These are phyloP conservation scores for Pyralis farinalis DNA, from an alignment of 2,888 invertebrate genomes.

Conservation along the genomic window DNA sequence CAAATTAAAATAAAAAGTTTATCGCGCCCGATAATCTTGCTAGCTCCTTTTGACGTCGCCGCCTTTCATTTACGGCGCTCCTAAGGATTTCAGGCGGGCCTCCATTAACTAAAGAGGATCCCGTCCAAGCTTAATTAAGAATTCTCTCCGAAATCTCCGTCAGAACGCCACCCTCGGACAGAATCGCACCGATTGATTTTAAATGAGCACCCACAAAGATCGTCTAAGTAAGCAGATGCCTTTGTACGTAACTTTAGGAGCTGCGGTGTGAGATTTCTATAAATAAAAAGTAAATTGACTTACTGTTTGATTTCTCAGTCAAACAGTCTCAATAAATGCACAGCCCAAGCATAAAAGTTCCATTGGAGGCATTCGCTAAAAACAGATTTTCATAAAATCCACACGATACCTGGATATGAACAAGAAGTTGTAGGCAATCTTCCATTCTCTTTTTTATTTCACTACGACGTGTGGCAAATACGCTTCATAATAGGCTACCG, in stretches of 20 bases:
- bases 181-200: slow-evolving; percentile 75
- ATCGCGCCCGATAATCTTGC: slow-evolving; percentile 48
- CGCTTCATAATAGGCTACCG: too few relatives aligned
- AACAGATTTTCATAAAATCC: too few relatives aligned
- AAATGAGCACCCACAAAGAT: slow-evolving; percentile 70
- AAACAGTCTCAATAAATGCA: too few relatives aligned
- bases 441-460: too few relatives aligned
- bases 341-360: too few relatives aligned
- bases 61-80: slow-evolving; percentile 55
- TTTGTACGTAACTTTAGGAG: slow-evolving; percentile 51
- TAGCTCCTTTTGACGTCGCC: slow-evolving; percentile 50
- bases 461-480: too few relatives aligned
- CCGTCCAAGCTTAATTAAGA: slow-evolving; percentile 72
- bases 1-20: slow-evolving; percentile 49
- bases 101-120: slow-evolving; percentile 74
- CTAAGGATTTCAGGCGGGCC: slow-evolving; percentile 59
- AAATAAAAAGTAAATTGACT: too few relatives aligned
- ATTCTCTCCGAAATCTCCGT: slow-evolving; percentile 74
- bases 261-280: too few relatives aligned
- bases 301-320: too few relatives aligned
- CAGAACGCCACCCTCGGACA: slow-evolving; percentile 48
- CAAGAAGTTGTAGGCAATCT: too few relatives aligned
- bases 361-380: too few relatives aligned
- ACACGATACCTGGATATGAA: too few relatives aligned
- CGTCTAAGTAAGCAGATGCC: slow-evolving; percentile 40